These are phyloP conservation scores for Forbesichthys agassizii DNA, from an alignment of 2,113 vertebrate species.

Conservation along the genomic window DNA sequence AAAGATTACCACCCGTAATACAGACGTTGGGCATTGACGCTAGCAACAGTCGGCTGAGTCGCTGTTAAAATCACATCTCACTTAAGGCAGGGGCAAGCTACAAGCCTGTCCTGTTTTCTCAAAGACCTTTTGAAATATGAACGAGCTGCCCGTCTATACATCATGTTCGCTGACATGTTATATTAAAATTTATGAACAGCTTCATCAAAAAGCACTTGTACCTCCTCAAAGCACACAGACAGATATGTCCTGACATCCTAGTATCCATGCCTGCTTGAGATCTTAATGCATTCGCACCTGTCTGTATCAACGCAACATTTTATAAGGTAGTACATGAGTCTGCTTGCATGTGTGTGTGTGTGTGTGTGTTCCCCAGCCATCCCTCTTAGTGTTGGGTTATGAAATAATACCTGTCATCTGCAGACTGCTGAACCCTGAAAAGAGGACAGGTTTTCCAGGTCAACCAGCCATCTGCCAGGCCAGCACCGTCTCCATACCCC, in stretches of 20 bases:
- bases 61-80: neutral
- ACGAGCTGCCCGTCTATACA: conserved; percentile 89
- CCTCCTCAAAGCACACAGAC: conserved; percentile 81
- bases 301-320: neutral
- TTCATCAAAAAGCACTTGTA: conserved; percentile 99
- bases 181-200: conserved; percentile 98
- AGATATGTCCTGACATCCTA: conserved; percentile 91
- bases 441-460: conserved; percentile 93
- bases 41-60: neutral
- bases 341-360: conserved; percentile 5
- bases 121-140: conserved; percentile 88
- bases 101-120: conserved; percentile 54
- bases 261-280: conserved; percentile 91
- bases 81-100: conserved; percentile 57
- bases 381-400: conserved; percentile 90
- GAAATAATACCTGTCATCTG: conserved; percentile 99
- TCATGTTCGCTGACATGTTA: conserved; percentile 91
- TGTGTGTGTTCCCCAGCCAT: conserved; percentile 71
- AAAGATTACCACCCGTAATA: neutral
- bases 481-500: conserved; percentile 84
- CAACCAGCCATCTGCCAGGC: conserved; percentile 92
- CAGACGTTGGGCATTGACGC: neutral
- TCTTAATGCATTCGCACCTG: conserved; percentile 75
- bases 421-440: conserved; percentile 91
- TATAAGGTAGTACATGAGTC: neutral